Conservation (phyloP, 2,888 invertebrate genomes). For the Selenia dentaria region DNA sequence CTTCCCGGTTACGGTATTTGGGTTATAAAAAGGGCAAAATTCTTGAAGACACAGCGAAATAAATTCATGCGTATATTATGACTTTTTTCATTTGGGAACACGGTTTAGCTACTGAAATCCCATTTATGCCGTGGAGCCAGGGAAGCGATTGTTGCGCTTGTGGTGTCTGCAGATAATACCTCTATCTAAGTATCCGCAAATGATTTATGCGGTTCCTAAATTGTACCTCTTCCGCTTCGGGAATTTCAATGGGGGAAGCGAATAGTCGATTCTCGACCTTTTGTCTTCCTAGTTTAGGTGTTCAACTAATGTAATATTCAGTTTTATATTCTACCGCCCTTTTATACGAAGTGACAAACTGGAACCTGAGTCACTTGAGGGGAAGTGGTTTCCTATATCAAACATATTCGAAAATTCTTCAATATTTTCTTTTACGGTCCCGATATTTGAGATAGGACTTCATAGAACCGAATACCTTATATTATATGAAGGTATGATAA, state of each 20-base stretch:
- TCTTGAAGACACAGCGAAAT: conserved; percentile 62
- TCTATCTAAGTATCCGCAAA: conserved; percentile 45
- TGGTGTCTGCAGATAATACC: conserved; percentile 48
- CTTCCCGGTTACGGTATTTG: conserved; percentile 68
- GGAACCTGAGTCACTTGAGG: conserved; percentile 25
- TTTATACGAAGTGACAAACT: conserved; percentile 27
- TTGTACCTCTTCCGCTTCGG: conserved; percentile 41
- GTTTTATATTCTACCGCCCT: conserved; percentile 15
- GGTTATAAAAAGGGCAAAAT: conserved; percentile 64
- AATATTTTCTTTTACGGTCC: conserved; percentile 19
- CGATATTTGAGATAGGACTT: conserved; percentile 10
- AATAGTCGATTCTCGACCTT: conserved; percentile 41
- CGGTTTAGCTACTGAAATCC: conserved; percentile 47
- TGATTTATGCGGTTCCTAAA: conserved; percentile 46
- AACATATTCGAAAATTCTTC: conserved; percentile 17
- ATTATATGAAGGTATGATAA: neutral
- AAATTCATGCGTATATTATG: conserved; percentile 61
- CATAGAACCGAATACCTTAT: conserved; percentile 5
- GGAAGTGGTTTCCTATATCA: conserved; percentile 21
- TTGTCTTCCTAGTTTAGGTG: conserved; percentile 29
- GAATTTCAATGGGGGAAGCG: conserved; percentile 40
- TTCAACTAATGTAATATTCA: conserved; percentile 17
- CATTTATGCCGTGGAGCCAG: conserved; percentile 45
- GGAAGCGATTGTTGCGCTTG: conserved; percentile 46
- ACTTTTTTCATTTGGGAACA: conserved; percentile 51